A percentile compares a stretch with the other conserved stretches of the same genome.
Conservation (phyloP, 2,797 vertebrate genomes). For the Sebastes jordani region DNA sequence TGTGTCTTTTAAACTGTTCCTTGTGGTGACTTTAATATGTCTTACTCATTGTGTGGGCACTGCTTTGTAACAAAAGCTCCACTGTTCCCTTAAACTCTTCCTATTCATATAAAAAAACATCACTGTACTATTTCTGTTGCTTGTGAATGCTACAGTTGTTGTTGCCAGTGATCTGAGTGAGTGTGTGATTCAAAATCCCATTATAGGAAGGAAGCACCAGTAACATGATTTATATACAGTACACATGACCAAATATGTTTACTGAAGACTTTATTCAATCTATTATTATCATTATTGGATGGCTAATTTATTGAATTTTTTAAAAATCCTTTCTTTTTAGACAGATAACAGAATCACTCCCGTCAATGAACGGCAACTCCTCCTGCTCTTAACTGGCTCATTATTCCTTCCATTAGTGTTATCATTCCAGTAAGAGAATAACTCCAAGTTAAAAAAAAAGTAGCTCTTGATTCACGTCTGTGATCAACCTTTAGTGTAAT, state of each 20-base stretch:
- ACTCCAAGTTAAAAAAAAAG: not conserved
- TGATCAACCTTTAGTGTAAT: not conserved
- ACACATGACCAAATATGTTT: conserved; percentile 15
- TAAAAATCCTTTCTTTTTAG: not conserved
- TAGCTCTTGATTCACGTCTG: not conserved
- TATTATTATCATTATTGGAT: not conserved
- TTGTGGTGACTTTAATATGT: not conserved
- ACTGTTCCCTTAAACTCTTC: not conserved
- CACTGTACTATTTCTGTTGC: not conserved
- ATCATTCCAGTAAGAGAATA: not conserved
- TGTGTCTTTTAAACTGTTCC: not conserved
- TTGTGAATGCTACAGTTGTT: conserved; percentile 3
- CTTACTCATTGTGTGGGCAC: not conserved
- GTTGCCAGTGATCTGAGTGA: not conserved
- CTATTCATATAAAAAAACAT: not conserved
- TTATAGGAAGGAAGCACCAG: not conserved
- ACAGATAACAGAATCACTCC: not conserved
- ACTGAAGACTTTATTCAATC: not conserved
- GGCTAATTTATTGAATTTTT: not conserved
- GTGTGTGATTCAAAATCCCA: not conserved
- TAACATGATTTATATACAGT: not conserved
- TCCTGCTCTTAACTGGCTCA: not conserved
- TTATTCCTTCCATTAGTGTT: not conserved
- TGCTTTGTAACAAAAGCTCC: not conserved
- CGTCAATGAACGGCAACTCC: not conserved